Evolutionary conservation across 1,140 invertebrate species (phyloP).

Genomic region (Trichoplusia ni): DNA sequence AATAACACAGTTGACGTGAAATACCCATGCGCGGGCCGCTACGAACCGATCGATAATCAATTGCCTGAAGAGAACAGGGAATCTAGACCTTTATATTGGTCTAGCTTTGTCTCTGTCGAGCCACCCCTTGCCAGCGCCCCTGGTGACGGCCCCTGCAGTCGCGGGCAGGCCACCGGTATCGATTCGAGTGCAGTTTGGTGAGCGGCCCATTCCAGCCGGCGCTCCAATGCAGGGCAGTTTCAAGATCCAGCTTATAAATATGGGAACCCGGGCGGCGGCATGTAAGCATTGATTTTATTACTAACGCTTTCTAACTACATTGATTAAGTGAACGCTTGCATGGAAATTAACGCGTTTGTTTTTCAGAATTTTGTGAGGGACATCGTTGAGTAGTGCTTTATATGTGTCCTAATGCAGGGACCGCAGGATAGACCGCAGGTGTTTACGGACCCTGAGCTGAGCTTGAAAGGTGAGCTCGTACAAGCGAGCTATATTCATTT

Average conservation of each 20-base stretch:
- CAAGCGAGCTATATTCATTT: slow-evolving; percentile 51
- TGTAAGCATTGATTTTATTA: slow-evolving; percentile 82
- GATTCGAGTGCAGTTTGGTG: slow-evolving; percentile 51
- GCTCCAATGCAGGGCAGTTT: slow-evolving; percentile 82
- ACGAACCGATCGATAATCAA: slow-evolving; percentile 50
- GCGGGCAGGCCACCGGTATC: slow-evolving; percentile 53
- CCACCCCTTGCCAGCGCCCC: slow-evolving; percentile 4
- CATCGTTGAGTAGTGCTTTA: slow-evolving; percentile 76
- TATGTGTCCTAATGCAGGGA: slow-evolving; percentile 75
- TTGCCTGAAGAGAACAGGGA: slow-evolving; percentile 72
- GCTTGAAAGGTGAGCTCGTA: slow-evolving; percentile 77
- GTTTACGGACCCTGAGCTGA: slow-evolving; percentile 65
- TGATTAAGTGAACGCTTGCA: slow-evolving; percentile 40
- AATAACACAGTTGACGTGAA: slow-evolving; percentile 21
- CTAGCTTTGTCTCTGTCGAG: slow-evolving; percentile 76
- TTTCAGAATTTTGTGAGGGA: slow-evolving; percentile 74
- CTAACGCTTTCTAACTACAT: background rate
- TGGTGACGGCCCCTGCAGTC: background rate
- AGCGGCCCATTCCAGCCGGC: slow-evolving; percentile 50
- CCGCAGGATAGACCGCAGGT: slow-evolving; percentile 70
- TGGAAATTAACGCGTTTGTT: slow-evolving; percentile 71
- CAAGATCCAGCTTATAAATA: slow-evolving; percentile 86
- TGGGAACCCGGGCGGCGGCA: slow-evolving; percentile 88
- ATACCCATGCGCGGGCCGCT: slow-evolving; percentile 32
- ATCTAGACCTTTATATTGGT: too few species aligned